A percentile compares a stretch with the other conserved stretches of the same genome.
Conservation (phyloP, 2,888 invertebrate species). For the Chrysolina americana region DNA sequence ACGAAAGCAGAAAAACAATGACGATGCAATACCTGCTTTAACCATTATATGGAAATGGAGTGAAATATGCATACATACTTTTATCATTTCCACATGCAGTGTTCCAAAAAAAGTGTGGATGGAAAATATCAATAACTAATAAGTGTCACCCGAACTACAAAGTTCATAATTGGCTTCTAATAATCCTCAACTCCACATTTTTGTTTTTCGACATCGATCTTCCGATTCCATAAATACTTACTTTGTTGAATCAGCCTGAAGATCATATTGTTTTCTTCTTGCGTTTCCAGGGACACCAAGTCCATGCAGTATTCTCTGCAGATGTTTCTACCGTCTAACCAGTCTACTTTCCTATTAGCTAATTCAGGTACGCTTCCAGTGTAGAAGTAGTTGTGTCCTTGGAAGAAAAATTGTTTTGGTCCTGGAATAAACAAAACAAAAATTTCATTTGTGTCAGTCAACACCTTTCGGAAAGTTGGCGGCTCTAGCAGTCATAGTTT, state of each 20-base stretch:
- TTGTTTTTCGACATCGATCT: not conserved
- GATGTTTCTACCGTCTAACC: slow-evolving; percentile 91
- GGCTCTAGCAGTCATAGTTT: too few species aligned
- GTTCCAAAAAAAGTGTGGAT: too few species aligned
- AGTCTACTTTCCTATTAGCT: slow-evolving; percentile 87
- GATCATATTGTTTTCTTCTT: slow-evolving; percentile 91
- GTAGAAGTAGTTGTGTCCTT: slow-evolving; percentile 91
- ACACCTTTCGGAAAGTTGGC: too few species aligned
- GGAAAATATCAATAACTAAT: too few species aligned
- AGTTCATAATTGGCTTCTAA: too few species aligned
- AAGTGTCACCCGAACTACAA: too few species aligned
- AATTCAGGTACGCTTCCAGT: slow-evolving; percentile 85
- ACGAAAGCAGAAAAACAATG: not conserved
- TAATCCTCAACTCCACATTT: too few species aligned
- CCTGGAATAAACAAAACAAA: slow-evolving; percentile 72
- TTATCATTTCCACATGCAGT: too few species aligned
- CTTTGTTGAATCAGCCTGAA: slow-evolving; percentile 90
- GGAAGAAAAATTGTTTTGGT: slow-evolving; percentile 91
- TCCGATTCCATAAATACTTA: slow-evolving; percentile 69
- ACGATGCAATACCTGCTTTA: not conserved
- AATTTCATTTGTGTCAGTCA: not conserved
- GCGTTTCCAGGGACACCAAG: slow-evolving; percentile 89
- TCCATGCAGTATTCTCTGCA: slow-evolving; percentile 97
- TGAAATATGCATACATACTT: too few species aligned
- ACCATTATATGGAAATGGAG: too few species aligned